Percentiles rank a stretch among this genome's conserved stretches.
Evolutionary conservation across 2,797 vertebrate genomes (phyloP).

Genomic region (Mus caroli): DNA sequence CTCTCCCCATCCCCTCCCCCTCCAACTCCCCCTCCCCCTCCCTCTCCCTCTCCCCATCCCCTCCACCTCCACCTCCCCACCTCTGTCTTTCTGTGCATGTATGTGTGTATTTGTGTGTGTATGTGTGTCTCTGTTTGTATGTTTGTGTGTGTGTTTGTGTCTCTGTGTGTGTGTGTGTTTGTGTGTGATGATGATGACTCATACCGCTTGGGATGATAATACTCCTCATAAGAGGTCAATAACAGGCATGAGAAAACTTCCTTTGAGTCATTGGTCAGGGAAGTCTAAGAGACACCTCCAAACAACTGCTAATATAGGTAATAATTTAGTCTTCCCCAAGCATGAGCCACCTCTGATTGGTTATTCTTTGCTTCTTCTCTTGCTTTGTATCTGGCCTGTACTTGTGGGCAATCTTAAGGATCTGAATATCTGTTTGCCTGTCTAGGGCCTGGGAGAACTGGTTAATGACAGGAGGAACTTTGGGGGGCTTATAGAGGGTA

Average conservation of each 20-base stretch:
- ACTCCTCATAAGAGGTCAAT: too few species aligned
- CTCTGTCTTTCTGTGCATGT: neutral
- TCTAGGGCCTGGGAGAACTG: too few species aligned
- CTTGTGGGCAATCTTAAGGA: too few species aligned
- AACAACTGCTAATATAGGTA: neutral
- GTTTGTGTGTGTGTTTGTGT: neutral
- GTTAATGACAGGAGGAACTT: too few species aligned
- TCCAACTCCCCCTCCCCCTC: too few species aligned
- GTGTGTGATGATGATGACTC: neutral
- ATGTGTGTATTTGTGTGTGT: neutral
- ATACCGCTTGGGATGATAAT: neutral
- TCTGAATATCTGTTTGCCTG: too few species aligned
- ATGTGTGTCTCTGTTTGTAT: neutral
- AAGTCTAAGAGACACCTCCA: neutral
- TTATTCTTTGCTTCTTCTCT: neutral
- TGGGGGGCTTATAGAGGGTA: too few species aligned
- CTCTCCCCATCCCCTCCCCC: neutral
- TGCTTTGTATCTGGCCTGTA: too few species aligned
- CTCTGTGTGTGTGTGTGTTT: neutral
- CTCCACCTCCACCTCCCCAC: too few species aligned
- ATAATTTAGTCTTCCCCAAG: neutral
- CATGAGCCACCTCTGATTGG: neutral
- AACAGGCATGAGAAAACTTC: neutral
- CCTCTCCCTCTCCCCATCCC: too few species aligned
- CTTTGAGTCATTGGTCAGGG: neutral